Base-by-base conservation (phyloP, 2,888 invertebrate species). In the Spilarctia lutea region DNA sequence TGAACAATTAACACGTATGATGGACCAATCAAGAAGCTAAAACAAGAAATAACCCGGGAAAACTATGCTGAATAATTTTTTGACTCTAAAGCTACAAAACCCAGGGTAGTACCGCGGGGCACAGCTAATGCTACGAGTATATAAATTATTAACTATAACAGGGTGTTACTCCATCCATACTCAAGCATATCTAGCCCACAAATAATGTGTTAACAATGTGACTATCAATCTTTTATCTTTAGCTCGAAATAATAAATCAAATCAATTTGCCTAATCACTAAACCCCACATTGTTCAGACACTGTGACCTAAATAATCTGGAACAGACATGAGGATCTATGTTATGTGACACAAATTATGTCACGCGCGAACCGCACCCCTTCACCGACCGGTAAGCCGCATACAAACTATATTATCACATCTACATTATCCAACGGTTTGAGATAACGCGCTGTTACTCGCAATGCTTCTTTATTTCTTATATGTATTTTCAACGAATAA, bases 291-390 rank as follows among this genome's bases (percentile, higher is more conserved):
- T n/a, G n/a, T 56, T 56, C n/a, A 35, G 35, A n/a, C 24, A 65
- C 35, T 66, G 13, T 60, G 60, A 63, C 30, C 30, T 42, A 27
- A 67, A 42, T n/a, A 39, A 45, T 42, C 68, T 42, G 45, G 39
- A 68, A 68, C 18, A 45, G 42, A 42, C 39, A 39, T 66, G 66
- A 39, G 39, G 30, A 18, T 63, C 63, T 63, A 18, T 63, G 30
- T 30, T 63, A 63, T 30, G 63, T 63, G 63, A 30, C 30, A 63
- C 30, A 63, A 63, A 63, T 63, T 63, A 30, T 63, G 63, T 63
- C 63, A 63, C 30, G 63, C 63, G 30, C 30, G 63, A 63, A 63
- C 30, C 63, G 7, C 63, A 63, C 18, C 16, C 30, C 63, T 63
- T 63, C 30, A 63, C 3, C 63, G 1, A 10, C 39, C 11, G 18